A percentile compares a stretch with the other conserved stretches of the same genome.
phyloP scores from a whole-genome alignment of 2,113 vertebrate genomes.

The Cyanocitta stelleri region DNA sequence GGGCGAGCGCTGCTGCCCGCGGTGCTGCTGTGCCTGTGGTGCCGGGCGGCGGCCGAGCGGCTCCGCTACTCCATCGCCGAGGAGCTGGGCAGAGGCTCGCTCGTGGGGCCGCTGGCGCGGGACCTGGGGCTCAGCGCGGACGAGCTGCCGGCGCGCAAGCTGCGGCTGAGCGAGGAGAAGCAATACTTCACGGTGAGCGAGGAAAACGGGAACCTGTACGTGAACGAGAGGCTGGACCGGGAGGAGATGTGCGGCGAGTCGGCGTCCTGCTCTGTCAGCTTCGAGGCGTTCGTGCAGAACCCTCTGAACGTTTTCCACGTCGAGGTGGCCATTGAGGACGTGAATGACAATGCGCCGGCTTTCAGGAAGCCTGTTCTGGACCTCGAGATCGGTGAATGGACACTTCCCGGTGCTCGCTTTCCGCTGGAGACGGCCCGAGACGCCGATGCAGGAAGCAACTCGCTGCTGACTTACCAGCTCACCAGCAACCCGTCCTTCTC shows the following conservation, averaged over 20 bases:
- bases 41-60: no score
- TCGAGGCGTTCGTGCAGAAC: no score
- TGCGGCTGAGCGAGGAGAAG: background rate
- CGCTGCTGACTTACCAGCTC: background rate
- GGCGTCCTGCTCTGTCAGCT: no score
- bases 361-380: background rate
- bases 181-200: no score
- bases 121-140: background rate
- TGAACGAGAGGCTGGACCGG: no score
- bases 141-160: background rate
- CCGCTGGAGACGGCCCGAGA: background rate
- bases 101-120: slow-evolving; percentile 38
- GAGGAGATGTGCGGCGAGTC: no score
- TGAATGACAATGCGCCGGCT: no score
- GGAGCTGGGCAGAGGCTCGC: slow-evolving; percentile 33
- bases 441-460: slow-evolving; percentile 13
- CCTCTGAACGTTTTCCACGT: no score
- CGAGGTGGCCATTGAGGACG: no score
- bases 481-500: background rate
- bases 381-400: background rate
- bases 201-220: no score
- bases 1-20: no score
- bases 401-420: accelerated
- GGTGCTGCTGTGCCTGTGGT: no score
- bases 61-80: background rate